phyloP scores from a whole-genome alignment of 2,797 vertebrate genomes.

The Gymnoscopelus microlampas region DNA sequence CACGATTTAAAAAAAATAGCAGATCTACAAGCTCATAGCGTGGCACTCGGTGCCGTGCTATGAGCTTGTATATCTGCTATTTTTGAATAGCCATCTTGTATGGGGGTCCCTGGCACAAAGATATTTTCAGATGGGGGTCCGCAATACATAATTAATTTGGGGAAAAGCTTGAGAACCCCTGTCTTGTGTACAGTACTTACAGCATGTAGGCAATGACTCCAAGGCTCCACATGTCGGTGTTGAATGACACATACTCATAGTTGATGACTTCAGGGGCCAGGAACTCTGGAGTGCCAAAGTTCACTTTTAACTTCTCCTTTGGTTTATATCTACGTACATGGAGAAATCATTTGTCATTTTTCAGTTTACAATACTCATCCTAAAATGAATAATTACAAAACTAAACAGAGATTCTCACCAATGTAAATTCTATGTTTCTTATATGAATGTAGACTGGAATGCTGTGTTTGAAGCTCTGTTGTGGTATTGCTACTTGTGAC shows the following conservation, averaged over 20 bases:
- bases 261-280: slow-evolving; percentile 96
- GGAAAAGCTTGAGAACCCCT: no score
- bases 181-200: slow-evolving; percentile 83
- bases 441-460: no score
- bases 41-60: no score
- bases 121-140: not conserved
- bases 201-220: slow-evolving; percentile 98
- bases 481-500: no score
- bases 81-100: no score
- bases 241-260: slow-evolving; percentile 96
- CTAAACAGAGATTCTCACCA: no score
- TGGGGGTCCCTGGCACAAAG: no score
- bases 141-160: not conserved
- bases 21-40: no score
- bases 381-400: not conserved
- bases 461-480: no score
- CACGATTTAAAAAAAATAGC: no score
- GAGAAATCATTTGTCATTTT: not conserved
- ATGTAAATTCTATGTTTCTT: no score
- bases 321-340: slow-evolving; percentile 88
- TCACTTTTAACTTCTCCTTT: slow-evolving; percentile 93
- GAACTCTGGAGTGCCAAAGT: slow-evolving; percentile 97
- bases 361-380: not conserved
- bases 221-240: slow-evolving; percentile 99
- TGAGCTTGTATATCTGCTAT: no score